Conservation (phyloP, 2,888 invertebrate species). For the Ischnus inquisitorius region DNA sequence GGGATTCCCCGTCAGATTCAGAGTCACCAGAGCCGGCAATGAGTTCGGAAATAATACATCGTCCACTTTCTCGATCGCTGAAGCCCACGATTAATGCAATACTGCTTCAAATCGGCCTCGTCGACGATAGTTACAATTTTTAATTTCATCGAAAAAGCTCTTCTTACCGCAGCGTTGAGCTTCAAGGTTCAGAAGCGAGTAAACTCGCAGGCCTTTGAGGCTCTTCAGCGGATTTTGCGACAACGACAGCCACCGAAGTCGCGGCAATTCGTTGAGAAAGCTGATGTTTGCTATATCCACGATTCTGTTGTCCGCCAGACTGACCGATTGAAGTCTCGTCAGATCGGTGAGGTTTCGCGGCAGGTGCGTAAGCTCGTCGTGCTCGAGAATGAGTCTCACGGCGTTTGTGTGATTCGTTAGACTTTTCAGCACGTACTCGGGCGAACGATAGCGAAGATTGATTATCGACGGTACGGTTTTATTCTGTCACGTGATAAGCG, state of each 20-base stretch:
- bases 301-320: slow-evolving; percentile 88
- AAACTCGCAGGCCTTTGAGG: slow-evolving; percentile 34
- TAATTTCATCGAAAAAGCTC: no score
- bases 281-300: slow-evolving; percentile 84
- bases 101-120: neutral
- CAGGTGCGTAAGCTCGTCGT: slow-evolving; percentile 86
- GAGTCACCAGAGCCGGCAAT: slow-evolving; percentile 88
- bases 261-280: slow-evolving; percentile 42
- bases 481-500: slow-evolving; percentile 6
- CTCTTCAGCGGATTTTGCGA: slow-evolving; percentile 57
- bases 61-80: slow-evolving; percentile 20
- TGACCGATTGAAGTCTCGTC: slow-evolving; percentile 86
- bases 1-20: slow-evolving; percentile 89
- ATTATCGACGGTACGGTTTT: slow-evolving; percentile 26
- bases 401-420: slow-evolving; percentile 6
- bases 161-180: slow-evolving; percentile 51
- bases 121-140: neutral
- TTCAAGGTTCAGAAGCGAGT: slow-evolving; percentile 41
- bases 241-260: slow-evolving; percentile 25
- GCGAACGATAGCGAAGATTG: slow-evolving; percentile 18
- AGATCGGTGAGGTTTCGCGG: slow-evolving; percentile 86
- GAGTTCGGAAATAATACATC: slow-evolving; percentile 88
- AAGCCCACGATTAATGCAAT: neutral
- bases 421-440: slow-evolving; percentile 5
- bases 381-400: slow-evolving; percentile 84